These are phyloP conservation scores for Lasioglossum figueresi DNA, from an alignment of 2,888 invertebrate species.

Conservation along the genomic window DNA sequence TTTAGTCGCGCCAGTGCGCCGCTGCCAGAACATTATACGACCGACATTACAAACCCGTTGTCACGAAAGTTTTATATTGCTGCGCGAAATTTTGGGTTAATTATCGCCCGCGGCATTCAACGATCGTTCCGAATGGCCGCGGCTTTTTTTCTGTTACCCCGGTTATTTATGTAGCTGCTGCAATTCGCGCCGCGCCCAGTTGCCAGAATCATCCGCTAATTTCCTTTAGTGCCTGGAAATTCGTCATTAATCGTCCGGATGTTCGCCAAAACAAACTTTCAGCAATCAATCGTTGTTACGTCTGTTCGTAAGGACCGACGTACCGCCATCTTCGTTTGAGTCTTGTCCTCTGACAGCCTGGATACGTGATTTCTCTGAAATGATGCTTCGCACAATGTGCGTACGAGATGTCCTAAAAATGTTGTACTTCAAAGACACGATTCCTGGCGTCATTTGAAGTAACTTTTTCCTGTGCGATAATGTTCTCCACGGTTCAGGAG, in stretches of 20 bases:
- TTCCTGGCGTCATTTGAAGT: too few relatives aligned
- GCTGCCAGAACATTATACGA: constrained; percentile 64
- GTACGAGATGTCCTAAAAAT: too few relatives aligned
- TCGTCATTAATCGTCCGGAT: background rate
- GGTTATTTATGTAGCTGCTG: constrained; percentile 28
- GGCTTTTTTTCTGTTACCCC: background rate
- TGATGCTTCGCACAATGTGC: background rate
- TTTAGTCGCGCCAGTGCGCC: constrained; percentile 15
- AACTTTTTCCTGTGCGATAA: too few relatives aligned
- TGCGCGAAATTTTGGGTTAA: constrained; percentile 59
- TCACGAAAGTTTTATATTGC: constrained; percentile 62
- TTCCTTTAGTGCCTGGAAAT: constrained; percentile 18
- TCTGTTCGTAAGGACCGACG: background rate
- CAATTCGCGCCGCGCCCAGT: constrained; percentile 14
- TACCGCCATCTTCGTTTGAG: background rate
- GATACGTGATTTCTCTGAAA: background rate
- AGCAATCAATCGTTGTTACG: constrained; percentile 9
- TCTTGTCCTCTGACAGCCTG: background rate
- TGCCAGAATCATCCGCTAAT: constrained; percentile 35
- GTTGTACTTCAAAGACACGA: too few relatives aligned
- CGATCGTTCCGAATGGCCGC: constrained; percentile 34
- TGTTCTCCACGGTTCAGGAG: too few relatives aligned
- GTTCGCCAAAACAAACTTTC: background rate
- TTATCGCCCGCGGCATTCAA: constrained; percentile 56
- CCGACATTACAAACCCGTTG: constrained; percentile 55